Evolutionary conservation across 2,113 vertebrate genomes (phyloP).

Genomic region (Mus pahari): DNA sequence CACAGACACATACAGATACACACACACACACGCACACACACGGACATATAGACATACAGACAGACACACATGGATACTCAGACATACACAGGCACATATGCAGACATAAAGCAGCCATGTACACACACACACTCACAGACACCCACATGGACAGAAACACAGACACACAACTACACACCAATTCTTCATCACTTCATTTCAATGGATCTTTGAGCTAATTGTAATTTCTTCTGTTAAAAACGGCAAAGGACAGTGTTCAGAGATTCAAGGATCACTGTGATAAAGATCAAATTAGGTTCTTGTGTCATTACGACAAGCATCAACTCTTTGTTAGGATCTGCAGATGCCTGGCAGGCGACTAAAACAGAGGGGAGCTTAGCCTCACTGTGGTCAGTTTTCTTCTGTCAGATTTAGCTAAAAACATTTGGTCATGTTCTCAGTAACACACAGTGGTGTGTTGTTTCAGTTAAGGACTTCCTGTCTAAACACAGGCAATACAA

Average conservation of each 20-base stretch:
- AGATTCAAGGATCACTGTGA: neutral
- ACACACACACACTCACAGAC: neutral
- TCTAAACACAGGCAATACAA: neutral
- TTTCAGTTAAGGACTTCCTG: neutral
- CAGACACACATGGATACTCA: neutral
- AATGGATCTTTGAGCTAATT: conserved; percentile 19
- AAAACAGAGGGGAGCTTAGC: neutral
- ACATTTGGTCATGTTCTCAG: neutral
- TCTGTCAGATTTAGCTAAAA: neutral
- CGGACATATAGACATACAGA: neutral
- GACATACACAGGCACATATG: neutral
- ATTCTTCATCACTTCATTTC: neutral
- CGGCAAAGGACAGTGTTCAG: neutral
- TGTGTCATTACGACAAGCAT: neutral
- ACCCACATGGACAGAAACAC: neutral
- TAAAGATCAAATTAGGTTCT: neutral
- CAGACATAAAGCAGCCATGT: too few relatives aligned
- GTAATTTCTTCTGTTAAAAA: conserved; percentile 1
- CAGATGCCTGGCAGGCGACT: neutral
- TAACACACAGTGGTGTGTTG: neutral
- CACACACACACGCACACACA: neutral
- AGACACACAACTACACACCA: neutral
- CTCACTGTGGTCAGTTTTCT: neutral
- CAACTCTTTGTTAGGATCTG: neutral
- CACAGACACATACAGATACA: neutral